Conservation (phyloP, 1,140 invertebrate genomes). For the Bombus balteatus region DNA sequence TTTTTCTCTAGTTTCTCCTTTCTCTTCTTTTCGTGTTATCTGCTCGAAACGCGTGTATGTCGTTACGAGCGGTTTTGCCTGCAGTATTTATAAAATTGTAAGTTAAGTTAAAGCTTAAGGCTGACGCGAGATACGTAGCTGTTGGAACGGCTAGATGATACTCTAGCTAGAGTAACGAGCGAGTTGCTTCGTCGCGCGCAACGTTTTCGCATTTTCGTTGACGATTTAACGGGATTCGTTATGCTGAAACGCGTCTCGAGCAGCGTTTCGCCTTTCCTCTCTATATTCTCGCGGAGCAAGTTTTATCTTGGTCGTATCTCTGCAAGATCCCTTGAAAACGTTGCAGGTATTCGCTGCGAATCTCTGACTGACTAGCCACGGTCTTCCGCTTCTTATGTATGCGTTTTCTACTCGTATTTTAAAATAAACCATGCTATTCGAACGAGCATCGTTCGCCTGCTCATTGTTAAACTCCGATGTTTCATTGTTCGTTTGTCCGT, state of each 20-base stretch:
- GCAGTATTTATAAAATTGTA: no score
- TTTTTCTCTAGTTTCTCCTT: not conserved
- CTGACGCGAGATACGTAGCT: no score
- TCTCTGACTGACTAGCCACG: conserved; percentile 43
- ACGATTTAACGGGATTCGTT: no score
- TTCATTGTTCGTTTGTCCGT: not conserved
- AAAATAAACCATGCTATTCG: conserved; percentile 77
- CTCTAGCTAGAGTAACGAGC: no score
- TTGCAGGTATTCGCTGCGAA: conserved; percentile 15
- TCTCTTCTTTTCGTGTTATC: no score
- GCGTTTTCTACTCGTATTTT: conserved; percentile 82
- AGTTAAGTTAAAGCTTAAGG: no score
- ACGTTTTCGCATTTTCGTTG: no score
- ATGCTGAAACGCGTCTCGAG: no score
- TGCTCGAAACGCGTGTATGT: not conserved
- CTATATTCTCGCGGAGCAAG: not conserved
- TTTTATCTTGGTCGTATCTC: not conserved
- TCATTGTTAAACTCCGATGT: conserved; percentile 3
- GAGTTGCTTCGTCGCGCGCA: no score
- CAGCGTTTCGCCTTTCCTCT: not conserved
- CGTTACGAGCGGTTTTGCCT: no score
- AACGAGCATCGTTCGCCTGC: not conserved
- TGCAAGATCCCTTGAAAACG: not conserved
- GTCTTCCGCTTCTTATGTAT: conserved; percentile 79
- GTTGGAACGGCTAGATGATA: no score